Base-by-base conservation (phyloP, 35 echinoderm and acorn worm genomes). In the Patiria miniata region DNA sequence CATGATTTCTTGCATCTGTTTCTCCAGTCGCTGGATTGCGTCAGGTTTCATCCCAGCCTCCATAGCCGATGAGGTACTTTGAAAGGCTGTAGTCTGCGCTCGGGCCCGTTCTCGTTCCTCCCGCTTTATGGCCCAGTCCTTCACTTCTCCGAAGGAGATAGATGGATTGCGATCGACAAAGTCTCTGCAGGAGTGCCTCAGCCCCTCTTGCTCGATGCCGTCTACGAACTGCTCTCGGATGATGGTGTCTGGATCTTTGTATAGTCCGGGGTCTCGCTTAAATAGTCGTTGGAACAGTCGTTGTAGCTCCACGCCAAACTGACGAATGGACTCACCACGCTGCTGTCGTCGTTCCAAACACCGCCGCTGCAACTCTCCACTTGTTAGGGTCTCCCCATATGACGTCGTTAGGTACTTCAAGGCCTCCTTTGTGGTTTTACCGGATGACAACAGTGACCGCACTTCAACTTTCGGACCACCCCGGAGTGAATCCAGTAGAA, bases 121-220 rank as follows among this genome's bases (percentile, higher is more conserved):
- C 32, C 61, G n/a, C 61, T 68, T 68, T 4, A 68, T 68, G 61
- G 61, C 61, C 61, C 61, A 68, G n/a, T 68, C n/a, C 32, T 4
- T 68, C 8, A 68, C 61, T 68, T 68, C 21, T 9, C 32, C 61
- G 22, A 68, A 68, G 61, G 61, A 68, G 61, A 68, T 28, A 68
- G 61, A 23, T 22, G 61, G 61, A 22, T 58, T 58, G 1, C 54
- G 54, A 33, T 68, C 61, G 26, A 68, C 61, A 29, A 68, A 68
- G 26, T 68, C 22, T 68, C 61, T 14, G 22, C 61, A 68, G 8
- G 61, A 68, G 61, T 68, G 61, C 32, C 61, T 22, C 3, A 68
- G 42, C 12, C 61, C 61, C 21, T 68, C 61, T 9, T 8, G 32
- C 7, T 68, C 61, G n/a, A 68, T 68, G 26, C 61, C 61, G 7